A percentile compares a stretch with the other conserved stretches of the same genome.
These are phyloP conservation scores for Thermophis baileyi DNA, from an alignment of 2,113 vertebrate genomes.

Conservation along the genomic window DNA sequence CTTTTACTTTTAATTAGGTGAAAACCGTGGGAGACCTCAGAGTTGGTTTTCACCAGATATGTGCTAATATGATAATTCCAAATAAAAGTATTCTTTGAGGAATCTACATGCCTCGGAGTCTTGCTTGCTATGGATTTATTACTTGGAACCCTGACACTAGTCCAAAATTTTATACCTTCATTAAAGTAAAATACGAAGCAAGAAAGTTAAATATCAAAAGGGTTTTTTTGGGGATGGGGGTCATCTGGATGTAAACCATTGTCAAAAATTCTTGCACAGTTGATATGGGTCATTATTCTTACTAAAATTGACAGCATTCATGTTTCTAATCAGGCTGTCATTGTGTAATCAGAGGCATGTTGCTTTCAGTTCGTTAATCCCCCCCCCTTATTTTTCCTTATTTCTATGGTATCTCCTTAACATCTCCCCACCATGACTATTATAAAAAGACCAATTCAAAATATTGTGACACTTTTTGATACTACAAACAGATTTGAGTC, in stretches of 20 bases:
- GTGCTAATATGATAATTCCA: no score
- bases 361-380: conserved; percentile 5
- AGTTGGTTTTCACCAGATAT: no score
- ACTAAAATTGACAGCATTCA: neutral
- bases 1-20: no score
- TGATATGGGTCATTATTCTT: neutral
- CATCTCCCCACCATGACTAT: neutral
- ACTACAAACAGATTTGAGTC: neutral
- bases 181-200: conserved; percentile 25
- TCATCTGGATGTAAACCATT: neutral
- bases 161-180: neutral
- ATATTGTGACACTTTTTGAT: neutral
- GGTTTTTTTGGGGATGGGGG: neutral
- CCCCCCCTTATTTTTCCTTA: neutral
- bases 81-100: no score
- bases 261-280: neutral
- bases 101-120: no score
- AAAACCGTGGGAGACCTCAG: no score
- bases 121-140: no score
- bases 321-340: conserved; percentile 14
- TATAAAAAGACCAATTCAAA: neutral
- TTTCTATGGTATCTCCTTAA: conserved; percentile 9
- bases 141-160: no score
- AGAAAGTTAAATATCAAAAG: conserved; percentile 29
- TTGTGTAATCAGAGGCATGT: neutral